These are phyloP conservation scores for Diacarnus erythraeanus DNA, from an alignment of 37 sponge, comb jelly and placozoan genomes.

Conservation along the genomic window DNA sequence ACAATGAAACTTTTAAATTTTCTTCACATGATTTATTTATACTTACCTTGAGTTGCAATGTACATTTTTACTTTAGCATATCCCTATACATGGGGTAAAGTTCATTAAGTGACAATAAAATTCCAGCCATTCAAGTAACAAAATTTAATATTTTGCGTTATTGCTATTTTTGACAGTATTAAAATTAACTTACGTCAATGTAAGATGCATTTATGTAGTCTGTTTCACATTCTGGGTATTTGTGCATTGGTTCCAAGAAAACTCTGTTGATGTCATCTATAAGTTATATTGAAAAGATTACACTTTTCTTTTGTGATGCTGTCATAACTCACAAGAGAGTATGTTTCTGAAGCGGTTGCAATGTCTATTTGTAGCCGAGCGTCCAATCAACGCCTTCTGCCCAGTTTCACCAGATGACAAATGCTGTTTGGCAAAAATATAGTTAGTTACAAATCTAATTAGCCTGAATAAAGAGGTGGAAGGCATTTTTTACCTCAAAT, in stretches of 20 bases:
- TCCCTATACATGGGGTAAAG: conserved; percentile 20
- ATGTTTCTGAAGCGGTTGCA: conserved; percentile 53
- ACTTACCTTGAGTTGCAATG: conserved; percentile 48
- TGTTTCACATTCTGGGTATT: conserved; percentile 2
- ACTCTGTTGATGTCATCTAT: conserved; percentile 44
- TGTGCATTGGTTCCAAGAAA: conserved; percentile 25
- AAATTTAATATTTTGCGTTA: no score
- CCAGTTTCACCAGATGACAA: conserved; percentile 27
- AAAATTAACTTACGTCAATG: conserved; percentile 51
- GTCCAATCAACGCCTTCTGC: background rate
- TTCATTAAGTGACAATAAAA: no score
- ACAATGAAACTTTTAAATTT: background rate
- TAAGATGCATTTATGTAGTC: conserved; percentile 68
- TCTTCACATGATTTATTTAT: background rate
- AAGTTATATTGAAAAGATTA: no score
- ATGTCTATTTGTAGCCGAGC: background rate
- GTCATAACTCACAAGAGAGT: conserved; percentile 26
- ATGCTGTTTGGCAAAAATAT: background rate
- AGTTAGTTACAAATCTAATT: background rate
- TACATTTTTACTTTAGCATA: conserved; percentile 11
- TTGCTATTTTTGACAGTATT: no score
- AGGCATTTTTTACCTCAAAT: conserved; percentile 33
- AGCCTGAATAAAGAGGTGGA: no score
- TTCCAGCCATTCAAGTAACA: no score
- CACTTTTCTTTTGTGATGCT: background rate